A percentile compares a stretch with the other conserved stretches of the same genome.
Evolutionary conservation across 2,888 invertebrate species (phyloP).

Genomic region (Heliconius cydno): DNA sequence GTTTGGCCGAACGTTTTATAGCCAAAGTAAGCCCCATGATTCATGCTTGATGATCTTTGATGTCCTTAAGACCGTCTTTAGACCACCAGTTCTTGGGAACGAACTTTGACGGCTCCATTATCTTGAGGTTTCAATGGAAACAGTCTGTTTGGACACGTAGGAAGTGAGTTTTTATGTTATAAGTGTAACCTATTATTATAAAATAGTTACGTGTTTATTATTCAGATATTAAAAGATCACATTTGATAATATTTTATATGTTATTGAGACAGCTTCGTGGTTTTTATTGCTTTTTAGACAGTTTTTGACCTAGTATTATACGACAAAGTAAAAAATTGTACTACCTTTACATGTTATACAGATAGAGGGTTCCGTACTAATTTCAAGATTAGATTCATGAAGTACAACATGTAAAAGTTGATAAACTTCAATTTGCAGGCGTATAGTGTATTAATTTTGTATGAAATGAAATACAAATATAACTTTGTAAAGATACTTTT

Average conservation of each 20-base stretch:
- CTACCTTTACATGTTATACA: neutral
- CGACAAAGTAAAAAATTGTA: neutral
- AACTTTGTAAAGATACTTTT: too few relatives aligned
- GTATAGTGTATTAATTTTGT: too few relatives aligned
- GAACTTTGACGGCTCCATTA: conserved; percentile 30
- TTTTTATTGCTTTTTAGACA: neutral
- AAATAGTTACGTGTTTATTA: conserved; percentile 8
- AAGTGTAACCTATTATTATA: neutral
- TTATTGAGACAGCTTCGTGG: neutral
- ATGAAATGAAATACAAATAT: too few relatives aligned
- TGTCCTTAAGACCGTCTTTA: conserved; percentile 50
- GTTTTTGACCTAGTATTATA: neutral
- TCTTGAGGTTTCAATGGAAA: conserved; percentile 32
- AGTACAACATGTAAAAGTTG: too few relatives aligned
- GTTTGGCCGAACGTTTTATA: conserved; percentile 62
- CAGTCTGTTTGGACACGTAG: conserved; percentile 6
- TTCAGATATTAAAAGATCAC: neutral
- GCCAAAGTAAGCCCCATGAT: conserved; percentile 60
- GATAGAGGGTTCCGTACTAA: too few relatives aligned
- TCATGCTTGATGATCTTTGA: conserved; percentile 72
- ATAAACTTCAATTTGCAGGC: too few relatives aligned
- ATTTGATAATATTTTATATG: neutral
- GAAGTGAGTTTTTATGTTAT: neutral
- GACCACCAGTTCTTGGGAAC: conserved; percentile 39
- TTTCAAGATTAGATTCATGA: too few relatives aligned